Conservation (phyloP, 1,140 invertebrate genomes). For the Micrasema minimum region DNA sequence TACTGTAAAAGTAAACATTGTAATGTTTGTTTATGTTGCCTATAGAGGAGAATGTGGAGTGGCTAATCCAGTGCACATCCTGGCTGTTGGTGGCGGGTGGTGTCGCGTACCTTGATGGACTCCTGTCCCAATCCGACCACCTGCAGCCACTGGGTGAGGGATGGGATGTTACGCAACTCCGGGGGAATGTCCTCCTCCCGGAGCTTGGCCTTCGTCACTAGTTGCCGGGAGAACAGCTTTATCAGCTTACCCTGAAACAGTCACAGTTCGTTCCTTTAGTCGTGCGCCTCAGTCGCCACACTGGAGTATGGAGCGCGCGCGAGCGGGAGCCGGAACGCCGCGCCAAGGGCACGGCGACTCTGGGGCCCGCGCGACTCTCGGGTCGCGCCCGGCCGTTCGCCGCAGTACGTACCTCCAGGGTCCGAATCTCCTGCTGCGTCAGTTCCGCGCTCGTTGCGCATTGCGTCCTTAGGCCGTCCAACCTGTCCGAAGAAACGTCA, state of each 20-base stretch:
- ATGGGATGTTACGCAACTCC: constrained; percentile 75
- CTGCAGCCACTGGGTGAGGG: constrained; percentile 88
- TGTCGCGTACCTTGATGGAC: constrained; percentile 72
- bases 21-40: too few species aligned
- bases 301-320: too few species aligned
- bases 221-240: constrained; percentile 90
- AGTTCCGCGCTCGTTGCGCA: constrained; percentile 91
- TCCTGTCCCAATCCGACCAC: constrained; percentile 85
- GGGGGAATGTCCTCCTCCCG: constrained; percentile 68
- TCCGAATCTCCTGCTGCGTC: constrained; percentile 94
- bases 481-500: constrained; percentile 90
- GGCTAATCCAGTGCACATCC: too few species aligned
- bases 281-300: background rate
- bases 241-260: constrained; percentile 87
- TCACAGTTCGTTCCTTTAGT: background rate
- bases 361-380: background rate
- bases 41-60: too few species aligned
- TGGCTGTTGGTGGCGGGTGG: too few species aligned
- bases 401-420: constrained; percentile 84
- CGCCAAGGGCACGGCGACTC: constrained; percentile 29
- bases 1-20: too few species aligned
- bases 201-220: constrained; percentile 85
- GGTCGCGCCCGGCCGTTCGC: constrained; percentile 2
- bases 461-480: constrained; percentile 90
- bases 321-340: background rate